Percentiles rank a stretch among this genome's conserved stretches.
These are phyloP conservation scores for Casuarius casuarius DNA, from an alignment of 2,113 vertebrate genomes.

Conservation along the genomic window DNA sequence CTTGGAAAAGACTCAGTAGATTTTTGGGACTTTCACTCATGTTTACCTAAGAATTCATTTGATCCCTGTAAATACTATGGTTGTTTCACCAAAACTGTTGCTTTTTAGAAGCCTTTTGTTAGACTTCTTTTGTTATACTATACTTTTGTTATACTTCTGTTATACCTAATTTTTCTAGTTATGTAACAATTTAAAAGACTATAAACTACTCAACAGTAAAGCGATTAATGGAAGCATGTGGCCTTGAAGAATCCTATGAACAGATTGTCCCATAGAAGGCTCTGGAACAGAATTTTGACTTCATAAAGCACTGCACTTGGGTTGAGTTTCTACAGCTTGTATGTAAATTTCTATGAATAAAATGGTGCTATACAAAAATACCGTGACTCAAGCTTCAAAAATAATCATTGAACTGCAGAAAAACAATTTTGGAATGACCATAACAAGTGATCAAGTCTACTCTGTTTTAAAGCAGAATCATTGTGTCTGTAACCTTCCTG, in stretches of 20 bases:
- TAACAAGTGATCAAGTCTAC: too few species aligned
- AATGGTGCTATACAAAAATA: neutral
- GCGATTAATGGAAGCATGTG: neutral
- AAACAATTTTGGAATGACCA: too few species aligned
- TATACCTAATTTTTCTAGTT: neutral
- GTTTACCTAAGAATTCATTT: neutral
- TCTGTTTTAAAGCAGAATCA: too few species aligned
- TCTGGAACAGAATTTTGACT: neutral
- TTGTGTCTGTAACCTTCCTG: too few species aligned
- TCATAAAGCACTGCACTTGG: neutral
- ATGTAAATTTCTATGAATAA: neutral
- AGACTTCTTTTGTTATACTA: too few species aligned
- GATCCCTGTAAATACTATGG: neutral
- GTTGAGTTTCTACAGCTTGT: neutral
- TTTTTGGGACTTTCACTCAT: neutral
- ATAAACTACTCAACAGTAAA: too few species aligned
- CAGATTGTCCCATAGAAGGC: neutral
- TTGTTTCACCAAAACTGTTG: neutral
- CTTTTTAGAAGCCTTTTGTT: neutral
- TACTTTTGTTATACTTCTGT: too few species aligned
- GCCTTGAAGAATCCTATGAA: neutral
- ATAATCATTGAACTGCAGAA: neutral
- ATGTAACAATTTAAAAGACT: neutral
- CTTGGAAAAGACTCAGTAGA: neutral
- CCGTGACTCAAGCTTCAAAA: neutral